Conservation (phyloP, 2,113 vertebrate genomes). For the Myotis davidii region DNA sequence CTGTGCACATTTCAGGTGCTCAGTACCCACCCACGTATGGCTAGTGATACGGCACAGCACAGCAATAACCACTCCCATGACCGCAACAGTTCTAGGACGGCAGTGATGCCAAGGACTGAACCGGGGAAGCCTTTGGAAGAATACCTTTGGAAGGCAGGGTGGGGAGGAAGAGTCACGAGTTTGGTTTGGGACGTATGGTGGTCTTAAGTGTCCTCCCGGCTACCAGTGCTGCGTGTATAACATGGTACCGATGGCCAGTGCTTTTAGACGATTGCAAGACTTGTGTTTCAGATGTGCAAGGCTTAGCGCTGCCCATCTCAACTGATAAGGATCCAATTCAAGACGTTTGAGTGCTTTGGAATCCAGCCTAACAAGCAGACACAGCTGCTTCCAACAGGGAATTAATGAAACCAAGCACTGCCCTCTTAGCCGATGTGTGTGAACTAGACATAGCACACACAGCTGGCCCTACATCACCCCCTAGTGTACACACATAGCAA, state of each 20-base stretch:
- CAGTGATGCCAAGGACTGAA: background rate
- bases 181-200: background rate
- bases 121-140: background rate
- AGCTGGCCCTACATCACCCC: background rate
- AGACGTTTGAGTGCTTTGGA: constrained; percentile 29
- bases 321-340: background rate
- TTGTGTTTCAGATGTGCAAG: background rate
- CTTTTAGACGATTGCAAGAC: background rate
- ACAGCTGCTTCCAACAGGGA: constrained; percentile 12
- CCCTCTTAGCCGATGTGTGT: background rate
- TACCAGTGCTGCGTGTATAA: background rate
- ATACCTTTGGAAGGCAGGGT: background rate
- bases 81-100: background rate
- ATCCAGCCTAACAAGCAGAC: background rate
- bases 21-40: too few relatives aligned
- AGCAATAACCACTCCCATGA: background rate
- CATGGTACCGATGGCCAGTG: background rate
- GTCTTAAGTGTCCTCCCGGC: background rate
- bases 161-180: background rate
- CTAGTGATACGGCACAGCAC: background rate
- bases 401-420: background rate
- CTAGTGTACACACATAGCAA: constrained; percentile 26
- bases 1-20: background rate
- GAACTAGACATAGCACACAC: background rate
- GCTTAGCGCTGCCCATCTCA: background rate